Evolutionary conservation across 2,888 invertebrate species (phyloP), one percentile per base, ranked within the genome.

Genomic region (Eupithecia centaureata): DNA sequence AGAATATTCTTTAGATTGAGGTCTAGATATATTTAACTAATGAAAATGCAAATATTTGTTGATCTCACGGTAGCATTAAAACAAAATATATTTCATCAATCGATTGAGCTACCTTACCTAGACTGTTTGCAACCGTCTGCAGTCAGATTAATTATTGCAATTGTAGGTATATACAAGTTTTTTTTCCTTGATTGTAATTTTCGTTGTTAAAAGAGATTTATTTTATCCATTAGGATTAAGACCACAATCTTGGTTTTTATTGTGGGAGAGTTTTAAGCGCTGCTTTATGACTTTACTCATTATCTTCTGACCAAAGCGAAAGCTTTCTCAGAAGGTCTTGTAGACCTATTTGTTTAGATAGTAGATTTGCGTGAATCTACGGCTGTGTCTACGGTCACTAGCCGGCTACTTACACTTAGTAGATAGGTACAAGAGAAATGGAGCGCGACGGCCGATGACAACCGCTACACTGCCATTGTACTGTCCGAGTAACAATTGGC

Each of bases 381-480:
- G 65, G 69, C 60, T 56, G 52, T 63, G 63, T 59, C 59, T 63
- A 65, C 63, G 65, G 69, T 63, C 65, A 63, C 59, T 65, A 56
- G 54, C 8, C 38, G 42, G 38, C 27, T 52, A 33, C 35, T 65
- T 47, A 47, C 47, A 68, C 33, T 64, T 35, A n/a, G n/a, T n/a
- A n/a, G n/a, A n/a, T n/a, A n/a, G n/a, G n/a, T n/a, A 22, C 61
- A 66, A 32, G 74, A 73, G 78, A 82, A 84, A 79, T 82, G 79
- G 82, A 85, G 81, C 82, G 81, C 67, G 77, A 75, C 81, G 77
- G 70, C 71, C 77, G 78, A 75, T 77, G 77, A 75, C 79, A 80
- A 82, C 82, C 82, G 82, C 80, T 79, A 78, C 73, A 67, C 70
- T 69, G 74, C 66, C 76, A 79, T 83, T 82, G 81, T 80, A 72